Evolutionary conservation across 2,797 vertebrate species (phyloP), one percentile per base, ranked within the genome.

Genomic region (Falco peregrinus): DNA sequence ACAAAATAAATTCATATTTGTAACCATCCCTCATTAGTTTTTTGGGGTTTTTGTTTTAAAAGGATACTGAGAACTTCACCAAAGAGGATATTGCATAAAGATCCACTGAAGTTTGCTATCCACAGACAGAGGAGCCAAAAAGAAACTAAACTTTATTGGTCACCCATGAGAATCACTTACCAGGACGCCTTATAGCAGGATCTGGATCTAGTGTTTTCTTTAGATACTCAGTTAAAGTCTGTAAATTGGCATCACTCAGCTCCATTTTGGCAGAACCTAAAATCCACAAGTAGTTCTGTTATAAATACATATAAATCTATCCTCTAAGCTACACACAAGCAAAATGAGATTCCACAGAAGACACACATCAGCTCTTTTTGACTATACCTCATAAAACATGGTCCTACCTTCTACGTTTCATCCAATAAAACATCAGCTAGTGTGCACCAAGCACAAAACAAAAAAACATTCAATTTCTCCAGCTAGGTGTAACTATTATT

Each of bases 171-270:
- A 95, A 82, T 64, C 29, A 80, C 92, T 97, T 98, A 99, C 99
- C 99, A 98, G 99, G 99, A 75, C 99, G 99, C 91, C 99, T 98
- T 96, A 99, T 98, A 61, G 98, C 93, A 87, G 99, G 99, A 97
- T 99, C 99, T 64, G 99, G 99, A 97, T 99, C 99, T 93, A 99
- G 97, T 5, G 99, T 99, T 98, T 99, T 99, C 97, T 98, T 98
- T 54, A 99, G 97, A 93, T 99, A 99, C 95, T 99, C 99, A 7
- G 99, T 99, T 96, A 99, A 98, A 68, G 98, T 99, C 94, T 99
- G 99, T 90, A 99, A 98, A 98, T 99, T 99, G 87, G 98, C 98
- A 96, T 99, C 99, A 94, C 99, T 99, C 91, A 99, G 98, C 95
- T 99, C 99, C 99, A 99, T 99, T 93, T 92, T 95, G 83, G 89